A percentile compares a stretch with the other conserved stretches of the same genome.
phyloP scores from a whole-genome alignment of 2,888 invertebrate species.

The Archips crataeganus region DNA sequence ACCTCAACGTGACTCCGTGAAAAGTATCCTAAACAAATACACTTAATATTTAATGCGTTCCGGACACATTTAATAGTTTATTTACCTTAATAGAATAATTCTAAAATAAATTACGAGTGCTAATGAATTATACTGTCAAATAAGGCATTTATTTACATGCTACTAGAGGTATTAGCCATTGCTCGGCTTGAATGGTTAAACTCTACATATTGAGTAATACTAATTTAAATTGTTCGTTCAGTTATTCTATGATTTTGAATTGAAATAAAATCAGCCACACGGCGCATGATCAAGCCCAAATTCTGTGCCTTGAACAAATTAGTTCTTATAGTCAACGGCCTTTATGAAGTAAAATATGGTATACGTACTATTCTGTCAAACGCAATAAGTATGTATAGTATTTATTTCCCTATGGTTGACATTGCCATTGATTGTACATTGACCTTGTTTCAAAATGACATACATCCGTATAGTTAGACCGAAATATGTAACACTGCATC shows the following conservation, averaged over 20 bases:
- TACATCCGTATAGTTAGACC: not conserved
- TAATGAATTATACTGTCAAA: not conserved
- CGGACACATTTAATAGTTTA: not conserved
- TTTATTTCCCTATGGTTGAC: no score
- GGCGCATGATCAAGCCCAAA: not conserved
- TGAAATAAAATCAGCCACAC: no score
- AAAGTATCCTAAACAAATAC: conserved; percentile 3
- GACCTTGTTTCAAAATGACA: not conserved
- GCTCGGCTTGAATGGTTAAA: not conserved
- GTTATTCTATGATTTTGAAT: no score
- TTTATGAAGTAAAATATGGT: no score
- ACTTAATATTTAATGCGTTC: not conserved
- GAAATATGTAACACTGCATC: not conserved
- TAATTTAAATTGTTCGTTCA: not conserved
- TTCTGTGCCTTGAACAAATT: not conserved
- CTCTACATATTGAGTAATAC: not conserved
- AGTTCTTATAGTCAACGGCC: no score
- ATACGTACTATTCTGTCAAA: no score
- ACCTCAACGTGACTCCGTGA: not conserved
- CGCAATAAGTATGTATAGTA: no score
- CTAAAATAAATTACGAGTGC: not conserved
- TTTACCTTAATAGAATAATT: not conserved
- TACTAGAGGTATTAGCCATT: not conserved
- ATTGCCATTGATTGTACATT: not conserved
- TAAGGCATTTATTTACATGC: not conserved